Evolutionary conservation across 2,113 vertebrate genomes (phyloP), one percentile per base, ranked within the genome.

Genomic region (Marmota flaviventris): DNA sequence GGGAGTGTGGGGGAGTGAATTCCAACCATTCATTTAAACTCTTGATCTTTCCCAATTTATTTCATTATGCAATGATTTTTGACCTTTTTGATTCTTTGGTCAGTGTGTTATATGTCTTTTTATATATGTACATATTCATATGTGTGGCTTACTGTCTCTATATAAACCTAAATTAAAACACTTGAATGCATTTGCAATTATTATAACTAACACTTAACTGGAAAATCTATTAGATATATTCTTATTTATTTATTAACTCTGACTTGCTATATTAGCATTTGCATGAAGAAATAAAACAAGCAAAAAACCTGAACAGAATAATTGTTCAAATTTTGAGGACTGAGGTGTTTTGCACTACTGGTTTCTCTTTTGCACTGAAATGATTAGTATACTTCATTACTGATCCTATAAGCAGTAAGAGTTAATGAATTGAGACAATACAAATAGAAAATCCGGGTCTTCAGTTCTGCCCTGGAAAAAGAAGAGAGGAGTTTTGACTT

Each of bases 131-230:
- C 25, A 39, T 89, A 78, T 76, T 79, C 27, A 63, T 73, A 45
- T 70, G 24, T 25, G 89, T 61, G 29, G 9, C 58, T 93, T 81
- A 32, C n/a, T 93, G 32, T 32, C 77, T 42, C 24, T 67, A 17
- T 45, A 61, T 53, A 91, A 87, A 78, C 8, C 32, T 93, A 72
- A 95, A 58, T 53, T 85, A 92, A 94, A 88, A 56, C 51, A 58
- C 85, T 81, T 91, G 63, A 93, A 83, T 92, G 29, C 85, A 69
- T 86, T 96, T 92, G 29, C 25, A 84, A 70, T 88, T 96, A 87
- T 85, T 96, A 37, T 87, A 72, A 76, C 37, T 85, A 81, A 6
- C 14, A 85, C 29, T 92, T 63, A 85, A 12, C 48, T 96, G 37
- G 37, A 94, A 69, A 96, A 81, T 76, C 34, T 93, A 32, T 90